Conservation (phyloP, 2,888 invertebrate genomes). For the Oscheius sp. region DNA sequence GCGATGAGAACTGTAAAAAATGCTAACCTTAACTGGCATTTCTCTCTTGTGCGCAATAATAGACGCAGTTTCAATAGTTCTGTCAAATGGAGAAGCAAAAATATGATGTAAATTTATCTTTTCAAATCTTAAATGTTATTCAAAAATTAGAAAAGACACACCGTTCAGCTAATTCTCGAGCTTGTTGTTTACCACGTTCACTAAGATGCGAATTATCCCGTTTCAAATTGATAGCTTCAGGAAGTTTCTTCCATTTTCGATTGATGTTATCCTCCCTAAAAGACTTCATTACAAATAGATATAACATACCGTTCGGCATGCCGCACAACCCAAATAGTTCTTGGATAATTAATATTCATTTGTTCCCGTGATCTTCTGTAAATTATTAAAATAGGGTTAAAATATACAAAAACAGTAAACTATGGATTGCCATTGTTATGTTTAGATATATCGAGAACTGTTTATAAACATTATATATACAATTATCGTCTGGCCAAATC, state of each 20-base stretch:
- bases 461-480: background rate
- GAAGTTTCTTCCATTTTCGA: constrained; percentile 39
- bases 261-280: constrained; percentile 54
- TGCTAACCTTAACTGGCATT: constrained; percentile 58
- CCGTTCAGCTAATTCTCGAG: constrained; percentile 48
- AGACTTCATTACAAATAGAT: background rate
- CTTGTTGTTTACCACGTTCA: constrained; percentile 59
- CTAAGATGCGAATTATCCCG: constrained; percentile 65
- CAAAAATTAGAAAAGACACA: constrained; percentile 46
- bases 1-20: background rate
- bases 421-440: background rate
- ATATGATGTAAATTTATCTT: constrained; percentile 56
- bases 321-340: constrained; percentile 63
- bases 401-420: constrained; percentile 22
- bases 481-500: constrained; percentile 58
- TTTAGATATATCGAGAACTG: background rate
- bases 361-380: background rate
- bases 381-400: background rate
- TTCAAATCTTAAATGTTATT: constrained; percentile 56
- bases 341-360: constrained; percentile 46
- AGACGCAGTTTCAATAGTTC: constrained; percentile 65
- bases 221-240: constrained; percentile 40
- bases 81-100: constrained; percentile 66
- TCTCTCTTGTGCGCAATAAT: constrained; percentile 47
- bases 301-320: constrained; percentile 61